Base-by-base conservation (phyloP, 1,140 invertebrate species). In the Phthorimaea operculella region DNA sequence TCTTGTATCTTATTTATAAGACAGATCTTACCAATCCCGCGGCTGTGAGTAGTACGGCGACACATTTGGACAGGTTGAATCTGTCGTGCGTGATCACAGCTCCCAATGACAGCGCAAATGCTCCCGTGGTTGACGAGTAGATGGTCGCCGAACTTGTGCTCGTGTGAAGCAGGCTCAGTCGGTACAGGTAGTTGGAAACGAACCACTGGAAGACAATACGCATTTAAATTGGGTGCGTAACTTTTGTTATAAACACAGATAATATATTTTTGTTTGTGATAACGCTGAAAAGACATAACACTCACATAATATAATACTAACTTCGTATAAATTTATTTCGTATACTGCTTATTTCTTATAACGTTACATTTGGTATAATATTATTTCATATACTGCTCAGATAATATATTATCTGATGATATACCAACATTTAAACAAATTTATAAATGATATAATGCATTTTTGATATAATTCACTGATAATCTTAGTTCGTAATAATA, bases 161-260 rank as follows among this genome's bases (percentile, higher is more conserved):
- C 12, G 72, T 70, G 59, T 81, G 63, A 28, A 79, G 57, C 18
- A 84, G 45, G 47, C 79, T 81, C 34, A 84, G 62, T 5, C 81
- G 78, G 55, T 84, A 84, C 11, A 84, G 58, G 55, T 84, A 84
- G 59, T 84, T 84, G 54, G 81, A 76, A 68, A 80, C 68, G 68
- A 84, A 84, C 81, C 81, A 84, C 81, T 84, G 71, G 0, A 79
- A 80, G 17, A 61, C n/a, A 47, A 9, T 28, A 28, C 21, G 21
- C 21, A n/a, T n/a, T n/a, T n/a, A n/a, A n/a, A n/a, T n/a, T 7
- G 7, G 7, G 34, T 36, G 34, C n/a, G n/a, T n/a, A n/a, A n/a
- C 12, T 36, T 8, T 12, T 12, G 34, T 36, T 12, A 36, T 7
- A 7, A 12, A 7, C 12, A 36, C 34, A 12, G 7, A 36, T 36